Base-by-base conservation (phyloP, 2,797 vertebrate species). In the Sciurus carolinensis region DNA sequence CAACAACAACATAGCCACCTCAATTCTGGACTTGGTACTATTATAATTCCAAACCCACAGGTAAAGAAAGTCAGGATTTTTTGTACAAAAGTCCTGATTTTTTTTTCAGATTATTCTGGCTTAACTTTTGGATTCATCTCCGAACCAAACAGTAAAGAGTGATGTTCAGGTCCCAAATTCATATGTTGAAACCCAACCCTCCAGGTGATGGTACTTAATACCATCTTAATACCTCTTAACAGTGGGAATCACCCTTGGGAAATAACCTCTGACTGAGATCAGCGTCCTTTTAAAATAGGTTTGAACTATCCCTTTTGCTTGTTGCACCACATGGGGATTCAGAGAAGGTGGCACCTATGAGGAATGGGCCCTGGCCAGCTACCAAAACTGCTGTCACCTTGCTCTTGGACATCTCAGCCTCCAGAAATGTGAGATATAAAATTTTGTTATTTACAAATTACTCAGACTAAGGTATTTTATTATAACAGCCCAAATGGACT, bases 51-150 rank as follows among this genome's bases (percentile, higher is more conserved):
- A 72, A 83, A 89, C 36, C 71, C 67, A 85, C 71, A 59, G 12
- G 17, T 47, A 93, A 69, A 87, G 22, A 71, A 87, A 89, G 5
- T 18, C 33, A 8, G 1, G 17, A 10, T 64, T 71, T 87, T 66
- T 36, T n/a, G 14, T 89, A 33, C 11, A 11, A 24, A 92, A 69
- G 24, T 50, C 67, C 24, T 52, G 30, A 86, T 24, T 59, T 24
- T 89, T 87, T 77, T 80, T 90, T 72, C 30, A 75, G 7, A 36
- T 64, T 77, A 59, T 44, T 92, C 67, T 66, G 17, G 39, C 17
- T 92, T 75, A 47, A 15, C 18, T 11, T 88, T 62, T 30, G 54
- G 20, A 36, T 1, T 15, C 15, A 50, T 39, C 15, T 28, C 39
- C 80, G 26, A 71, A 71, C 20, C 44, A 73, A 36, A 80, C 20